Evolutionary conservation across 2,113 vertebrate species (phyloP), one percentile per base, ranked within the genome.

Genomic region (Apteryx mantelli): DNA sequence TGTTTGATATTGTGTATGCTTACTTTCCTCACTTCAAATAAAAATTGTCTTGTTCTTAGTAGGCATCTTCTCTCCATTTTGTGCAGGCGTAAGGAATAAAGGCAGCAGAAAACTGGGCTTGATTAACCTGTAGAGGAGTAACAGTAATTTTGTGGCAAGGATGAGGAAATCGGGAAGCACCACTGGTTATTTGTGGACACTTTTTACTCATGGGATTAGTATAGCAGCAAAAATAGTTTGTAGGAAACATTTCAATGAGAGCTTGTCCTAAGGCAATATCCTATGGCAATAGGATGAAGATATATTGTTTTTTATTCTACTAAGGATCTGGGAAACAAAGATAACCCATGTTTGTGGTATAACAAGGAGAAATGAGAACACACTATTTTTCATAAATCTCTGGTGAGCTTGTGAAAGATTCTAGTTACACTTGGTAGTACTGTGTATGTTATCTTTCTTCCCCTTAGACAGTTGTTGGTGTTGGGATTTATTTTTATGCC

Each of bases 401-500:
- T 65, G 21, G 19, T 61, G 65, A 89, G 40, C 73, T 91, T 3
- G 1, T 91, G 36, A 52, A 68, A 79, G 64, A 68, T 89, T 78
- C 77, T 84, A 44, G 38, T 85, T 88, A 22, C 13, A 12, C 94
- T 81, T 91, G 44, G 30, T 53, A 69, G 74, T 0, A 0, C 22
- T 61, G 3, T 65, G 50, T 3, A 11, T 53, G 61, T 82, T 77
- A 63, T 73, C 78, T 88, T 82, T 34, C 53, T 88, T 66, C 53
- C 30, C 70, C 25, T 82, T 56, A 85, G 82, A 89, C 65, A 82
- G 56, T 76, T 86, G 42, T 44, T 65, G 30, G 38, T 85, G 52
- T 75, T 66, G 63, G 71, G 66, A 40, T 86, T 95, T 77, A 53
- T 88, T 94, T 96, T 77, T 65, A 74, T 92, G 56, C 30, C 44